phyloP scores from a whole-genome alignment of 2,888 invertebrate genomes.

The Patella pellucida region DNA sequence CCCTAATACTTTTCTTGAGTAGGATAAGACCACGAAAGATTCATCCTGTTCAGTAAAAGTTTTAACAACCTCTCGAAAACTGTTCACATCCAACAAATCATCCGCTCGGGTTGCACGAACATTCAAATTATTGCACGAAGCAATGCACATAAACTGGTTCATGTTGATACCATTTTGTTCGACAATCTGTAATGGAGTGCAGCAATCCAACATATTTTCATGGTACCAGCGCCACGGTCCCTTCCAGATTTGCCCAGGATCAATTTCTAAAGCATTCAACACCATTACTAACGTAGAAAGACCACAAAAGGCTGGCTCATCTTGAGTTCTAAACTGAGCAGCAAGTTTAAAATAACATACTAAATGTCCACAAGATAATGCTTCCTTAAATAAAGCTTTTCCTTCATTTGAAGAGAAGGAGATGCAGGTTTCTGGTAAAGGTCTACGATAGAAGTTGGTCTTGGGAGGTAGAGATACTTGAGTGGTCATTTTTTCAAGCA shows the following conservation, averaged over 20 bases:
- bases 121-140: slow-evolving; percentile 67
- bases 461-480: background rate
- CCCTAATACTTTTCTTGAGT: slow-evolving; percentile 62
- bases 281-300: slow-evolving; percentile 70
- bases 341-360: slow-evolving; percentile 70
- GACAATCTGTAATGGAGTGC: slow-evolving; percentile 64
- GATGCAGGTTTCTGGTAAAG: slow-evolving; percentile 67
- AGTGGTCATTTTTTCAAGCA: too few species aligned
- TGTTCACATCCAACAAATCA: slow-evolving; percentile 26
- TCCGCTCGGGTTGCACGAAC: slow-evolving; percentile 38
- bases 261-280: slow-evolving; percentile 70
- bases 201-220: slow-evolving; percentile 72
- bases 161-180: slow-evolving; percentile 65
- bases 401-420: slow-evolving; percentile 67
- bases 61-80: slow-evolving; percentile 44
- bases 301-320: slow-evolving; percentile 72
- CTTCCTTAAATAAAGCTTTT: slow-evolving; percentile 65
- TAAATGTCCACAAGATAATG: slow-evolving; percentile 63
- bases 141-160: slow-evolving; percentile 68
- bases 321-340: slow-evolving; percentile 71
- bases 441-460: slow-evolving; percentile 58
- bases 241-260: slow-evolving; percentile 68
- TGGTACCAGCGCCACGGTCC: slow-evolving; percentile 72
- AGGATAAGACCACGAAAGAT: slow-evolving; percentile 62
- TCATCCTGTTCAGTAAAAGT: slow-evolving; percentile 46